Conservation (phyloP, 1,140 invertebrate species). For the Monochamus saltuarius region DNA sequence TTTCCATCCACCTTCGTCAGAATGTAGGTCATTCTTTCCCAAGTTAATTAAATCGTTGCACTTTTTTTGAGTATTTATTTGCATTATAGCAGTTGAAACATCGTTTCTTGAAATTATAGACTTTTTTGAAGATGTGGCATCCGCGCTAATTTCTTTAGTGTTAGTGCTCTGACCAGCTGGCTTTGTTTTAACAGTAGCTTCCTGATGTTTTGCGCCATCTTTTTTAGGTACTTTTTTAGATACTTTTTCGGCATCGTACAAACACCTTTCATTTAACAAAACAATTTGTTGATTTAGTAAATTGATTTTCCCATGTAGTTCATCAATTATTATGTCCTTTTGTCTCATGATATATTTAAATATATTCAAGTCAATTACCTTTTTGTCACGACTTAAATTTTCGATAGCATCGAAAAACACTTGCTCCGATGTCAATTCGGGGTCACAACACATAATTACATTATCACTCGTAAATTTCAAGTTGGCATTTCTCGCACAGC, state of each 20-base stretch:
- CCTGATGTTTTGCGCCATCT: neutral
- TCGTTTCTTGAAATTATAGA: neutral
- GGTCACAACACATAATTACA: slow-evolving; percentile 5
- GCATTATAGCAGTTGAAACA: slow-evolving; percentile 3
- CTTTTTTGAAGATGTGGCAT: neutral
- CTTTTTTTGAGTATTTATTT: neutral
- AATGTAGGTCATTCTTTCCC: neutral
- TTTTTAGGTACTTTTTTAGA: neutral
- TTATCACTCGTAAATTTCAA: neutral
- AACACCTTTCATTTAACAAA: neutral
- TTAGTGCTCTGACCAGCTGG: too few relatives aligned
- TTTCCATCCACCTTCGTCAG: too few relatives aligned
- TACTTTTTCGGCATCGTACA: neutral
- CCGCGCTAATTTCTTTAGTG: neutral
- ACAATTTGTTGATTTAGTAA: neutral
- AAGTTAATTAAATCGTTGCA: neutral
- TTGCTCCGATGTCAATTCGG: neutral
- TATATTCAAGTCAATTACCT: slow-evolving; percentile 9
- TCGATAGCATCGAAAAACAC: slow-evolving; percentile 1
- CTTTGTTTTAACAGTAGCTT: too few relatives aligned
- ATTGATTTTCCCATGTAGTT: slow-evolving; percentile 2
- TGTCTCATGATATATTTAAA: neutral
- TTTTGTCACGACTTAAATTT: slow-evolving; percentile 1
- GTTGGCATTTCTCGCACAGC: neutral
- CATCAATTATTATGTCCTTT: neutral